phyloP scores from a whole-genome alignment of 2,113 vertebrate genomes.

The Tricholaema leucomelas region DNA sequence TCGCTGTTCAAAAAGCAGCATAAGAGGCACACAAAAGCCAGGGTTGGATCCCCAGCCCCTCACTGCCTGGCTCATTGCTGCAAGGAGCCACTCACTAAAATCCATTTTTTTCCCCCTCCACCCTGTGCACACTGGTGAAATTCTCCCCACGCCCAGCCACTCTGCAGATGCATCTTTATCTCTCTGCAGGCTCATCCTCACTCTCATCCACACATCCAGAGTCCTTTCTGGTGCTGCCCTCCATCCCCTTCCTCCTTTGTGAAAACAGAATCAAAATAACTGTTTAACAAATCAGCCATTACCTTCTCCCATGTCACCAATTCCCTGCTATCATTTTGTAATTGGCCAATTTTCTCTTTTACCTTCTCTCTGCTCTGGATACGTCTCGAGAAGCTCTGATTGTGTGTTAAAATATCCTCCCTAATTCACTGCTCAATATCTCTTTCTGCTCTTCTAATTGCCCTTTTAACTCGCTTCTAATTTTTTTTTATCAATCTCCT shows the following conservation, averaged over 20 bases:
- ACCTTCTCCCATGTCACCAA: slow-evolving; percentile 68
- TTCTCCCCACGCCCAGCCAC: not conserved
- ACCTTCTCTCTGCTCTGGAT: slow-evolving; percentile 73
- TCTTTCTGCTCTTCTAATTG: slow-evolving; percentile 77
- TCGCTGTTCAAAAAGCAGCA: not conserved
- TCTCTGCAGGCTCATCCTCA: not conserved
- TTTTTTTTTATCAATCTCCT: slow-evolving; percentile 64
- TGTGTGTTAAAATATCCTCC: slow-evolving; percentile 75
- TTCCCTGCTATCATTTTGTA: slow-evolving; percentile 65
- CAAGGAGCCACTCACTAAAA: not conserved
- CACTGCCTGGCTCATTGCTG: not conserved
- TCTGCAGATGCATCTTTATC: not conserved
- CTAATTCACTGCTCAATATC: slow-evolving; percentile 64
- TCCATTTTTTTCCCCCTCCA: not conserved
- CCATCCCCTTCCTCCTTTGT: slow-evolving; percentile 65
- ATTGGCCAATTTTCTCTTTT: slow-evolving; percentile 78
- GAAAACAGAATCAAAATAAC: slow-evolving; percentile 67
- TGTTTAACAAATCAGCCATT: slow-evolving; percentile 60
- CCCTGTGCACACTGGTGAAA: not conserved
- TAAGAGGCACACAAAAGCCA: not conserved
- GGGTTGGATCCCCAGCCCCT: rapidly evolving
- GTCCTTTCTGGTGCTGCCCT: slow-evolving; percentile 39
- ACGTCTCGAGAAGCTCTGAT: slow-evolving; percentile 71
- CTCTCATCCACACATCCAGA: not conserved
- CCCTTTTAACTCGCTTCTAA: slow-evolving; percentile 74